Evolutionary conservation across 2,888 invertebrate species (phyloP).

Genomic region (Cephalotes varians): DNA sequence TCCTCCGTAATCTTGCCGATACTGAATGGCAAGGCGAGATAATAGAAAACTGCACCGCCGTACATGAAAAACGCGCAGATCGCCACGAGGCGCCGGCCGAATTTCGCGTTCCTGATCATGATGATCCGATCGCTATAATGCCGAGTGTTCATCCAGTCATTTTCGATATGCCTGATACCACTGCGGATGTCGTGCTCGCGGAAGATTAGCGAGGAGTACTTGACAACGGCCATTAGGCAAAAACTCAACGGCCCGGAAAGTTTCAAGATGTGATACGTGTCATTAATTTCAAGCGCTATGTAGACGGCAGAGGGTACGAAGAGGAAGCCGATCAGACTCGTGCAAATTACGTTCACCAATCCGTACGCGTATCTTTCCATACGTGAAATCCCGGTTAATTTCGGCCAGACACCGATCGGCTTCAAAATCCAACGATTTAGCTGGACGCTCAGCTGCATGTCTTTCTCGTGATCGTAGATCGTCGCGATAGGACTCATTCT

Average conservation of each 20-base stretch:
- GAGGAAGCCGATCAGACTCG: slow-evolving; percentile 71
- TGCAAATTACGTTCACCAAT: slow-evolving; percentile 60
- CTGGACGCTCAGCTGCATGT: slow-evolving; percentile 33
- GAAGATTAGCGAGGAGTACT: slow-evolving; percentile 71
- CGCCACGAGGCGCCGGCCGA: slow-evolving; percentile 69
- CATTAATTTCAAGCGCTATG: slow-evolving; percentile 68
- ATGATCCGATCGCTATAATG: slow-evolving; percentile 63
- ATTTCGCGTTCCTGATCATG: slow-evolving; percentile 73
- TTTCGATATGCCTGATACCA: slow-evolving; percentile 72
- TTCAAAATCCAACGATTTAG: slow-evolving; percentile 70
- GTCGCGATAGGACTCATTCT: background rate
- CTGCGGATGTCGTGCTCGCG: slow-evolving; percentile 67
- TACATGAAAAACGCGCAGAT: slow-evolving; percentile 70
- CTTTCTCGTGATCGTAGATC: slow-evolving; percentile 14
- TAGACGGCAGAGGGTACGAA: slow-evolving; percentile 71
- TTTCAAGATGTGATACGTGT: slow-evolving; percentile 64
- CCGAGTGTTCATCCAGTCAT: slow-evolving; percentile 72
- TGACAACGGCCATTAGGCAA: slow-evolving; percentile 74
- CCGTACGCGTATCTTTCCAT: slow-evolving; percentile 44
- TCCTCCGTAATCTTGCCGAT: slow-evolving; percentile 40
- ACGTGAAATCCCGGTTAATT: background rate
- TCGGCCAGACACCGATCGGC: slow-evolving; percentile 75
- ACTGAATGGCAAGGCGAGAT: slow-evolving; percentile 59
- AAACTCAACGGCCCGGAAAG: slow-evolving; percentile 77
- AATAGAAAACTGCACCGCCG: slow-evolving; percentile 65